These are phyloP conservation scores for Disparrhopalites patrizii DNA, from an alignment of 2,888 invertebrate species.

Conservation along the genomic window DNA sequence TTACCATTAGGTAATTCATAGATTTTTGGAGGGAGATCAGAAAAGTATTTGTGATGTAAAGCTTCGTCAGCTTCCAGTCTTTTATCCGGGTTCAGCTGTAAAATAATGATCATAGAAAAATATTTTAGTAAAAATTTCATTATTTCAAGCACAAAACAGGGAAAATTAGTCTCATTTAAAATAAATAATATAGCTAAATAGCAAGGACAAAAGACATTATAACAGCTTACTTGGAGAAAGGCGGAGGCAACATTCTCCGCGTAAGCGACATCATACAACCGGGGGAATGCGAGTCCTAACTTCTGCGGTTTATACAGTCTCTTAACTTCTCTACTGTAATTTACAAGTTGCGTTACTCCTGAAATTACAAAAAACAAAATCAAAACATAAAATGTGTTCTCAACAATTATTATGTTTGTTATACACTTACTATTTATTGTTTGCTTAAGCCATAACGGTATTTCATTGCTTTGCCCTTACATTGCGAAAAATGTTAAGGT, in stretches of 20 bases:
- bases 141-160: too few species aligned
- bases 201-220: too few species aligned
- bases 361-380: constrained; percentile 14
- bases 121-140: too few species aligned
- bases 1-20: constrained; percentile 89
- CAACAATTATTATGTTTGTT: too few species aligned
- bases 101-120: constrained; percentile 20
- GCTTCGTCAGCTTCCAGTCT: constrained; percentile 84
- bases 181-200: too few species aligned
- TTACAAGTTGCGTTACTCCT: constrained; percentile 80
- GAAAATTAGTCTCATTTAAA: too few species aligned
- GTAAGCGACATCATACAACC: constrained; percentile 78
- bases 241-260: constrained; percentile 83
- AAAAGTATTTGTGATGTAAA: constrained; percentile 84
- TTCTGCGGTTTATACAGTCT: constrained; percentile 70
- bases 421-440: too few species aligned
- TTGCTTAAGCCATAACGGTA: too few species aligned
- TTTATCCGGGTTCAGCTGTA: constrained; percentile 75
- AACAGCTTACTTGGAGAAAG: constrained; percentile 61
- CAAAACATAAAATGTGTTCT: too few species aligned
- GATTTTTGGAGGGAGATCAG: constrained; percentile 80
- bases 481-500: too few species aligned
- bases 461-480: too few species aligned
- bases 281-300: constrained; percentile 81
- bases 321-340: constrained; percentile 73